phyloP scores from a whole-genome alignment of 2,888 invertebrate genomes.

The Stegana nigrithorax region DNA sequence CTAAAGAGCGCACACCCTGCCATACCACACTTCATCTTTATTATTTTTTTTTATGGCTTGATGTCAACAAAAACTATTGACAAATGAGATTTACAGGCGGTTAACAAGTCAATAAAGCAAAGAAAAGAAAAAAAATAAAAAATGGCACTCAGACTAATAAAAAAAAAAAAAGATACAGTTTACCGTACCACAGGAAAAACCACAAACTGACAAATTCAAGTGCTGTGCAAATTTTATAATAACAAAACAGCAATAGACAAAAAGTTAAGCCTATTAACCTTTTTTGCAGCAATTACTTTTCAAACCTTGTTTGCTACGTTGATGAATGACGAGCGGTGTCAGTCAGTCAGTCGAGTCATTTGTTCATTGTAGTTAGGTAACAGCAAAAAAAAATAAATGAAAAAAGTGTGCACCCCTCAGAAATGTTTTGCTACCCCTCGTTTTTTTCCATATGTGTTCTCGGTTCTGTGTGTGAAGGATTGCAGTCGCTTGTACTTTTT shows the following conservation, averaged over 20 bases:
- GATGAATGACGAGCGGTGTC: slow-evolving; percentile 20
- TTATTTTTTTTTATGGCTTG: slow-evolving; percentile 38
- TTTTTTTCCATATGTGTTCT: slow-evolving; percentile 3
- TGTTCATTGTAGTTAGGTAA: no score
- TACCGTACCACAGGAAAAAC: slow-evolving; percentile 23
- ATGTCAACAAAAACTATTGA: slow-evolving; percentile 42
- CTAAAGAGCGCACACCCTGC: no score
- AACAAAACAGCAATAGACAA: slow-evolving; percentile 35
- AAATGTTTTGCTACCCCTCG: background rate
- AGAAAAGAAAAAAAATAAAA: slow-evolving; percentile 34
- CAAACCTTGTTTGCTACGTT: background rate
- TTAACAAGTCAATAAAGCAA: slow-evolving; percentile 57
- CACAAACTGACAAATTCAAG: slow-evolving; percentile 53
- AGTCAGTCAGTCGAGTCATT: no score
- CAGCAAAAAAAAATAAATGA: background rate
- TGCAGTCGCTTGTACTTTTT: background rate
- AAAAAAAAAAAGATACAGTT: background rate
- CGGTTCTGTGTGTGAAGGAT: background rate
- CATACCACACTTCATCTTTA: slow-evolving; percentile 19
- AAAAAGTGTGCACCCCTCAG: slow-evolving; percentile 8
- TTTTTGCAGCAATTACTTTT: slow-evolving; percentile 29
- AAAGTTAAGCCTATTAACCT: slow-evolving; percentile 54
- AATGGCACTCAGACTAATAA: background rate
- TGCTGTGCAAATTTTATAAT: slow-evolving; percentile 57
- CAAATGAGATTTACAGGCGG: slow-evolving; percentile 53